These are phyloP conservation scores for Fundulus diaphanus DNA, from an alignment of 2,797 vertebrate genomes.

Conservation along the genomic window DNA sequence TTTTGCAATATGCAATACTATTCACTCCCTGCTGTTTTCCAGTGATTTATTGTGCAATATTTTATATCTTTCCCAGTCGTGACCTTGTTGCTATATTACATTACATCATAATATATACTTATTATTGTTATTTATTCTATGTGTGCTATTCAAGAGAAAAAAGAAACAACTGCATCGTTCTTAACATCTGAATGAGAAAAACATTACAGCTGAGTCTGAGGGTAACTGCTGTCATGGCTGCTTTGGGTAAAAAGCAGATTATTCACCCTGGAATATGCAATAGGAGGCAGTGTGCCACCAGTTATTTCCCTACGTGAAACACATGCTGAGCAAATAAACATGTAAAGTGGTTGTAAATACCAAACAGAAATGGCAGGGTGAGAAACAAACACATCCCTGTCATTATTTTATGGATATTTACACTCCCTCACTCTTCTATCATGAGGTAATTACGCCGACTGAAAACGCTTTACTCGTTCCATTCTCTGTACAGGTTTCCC, in stretches of 20 bases:
- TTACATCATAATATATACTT: too few species aligned
- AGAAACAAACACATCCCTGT: neutral
- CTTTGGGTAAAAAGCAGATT: neutral
- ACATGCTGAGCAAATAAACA: neutral
- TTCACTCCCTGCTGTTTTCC: neutral
- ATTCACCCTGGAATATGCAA: neutral
- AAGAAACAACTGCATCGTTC: too few species aligned
- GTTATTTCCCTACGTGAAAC: neutral
- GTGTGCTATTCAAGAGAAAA: too few species aligned
- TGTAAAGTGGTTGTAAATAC: neutral
- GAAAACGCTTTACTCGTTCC: neutral
- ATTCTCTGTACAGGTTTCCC: neutral
- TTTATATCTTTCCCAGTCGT: too few species aligned
- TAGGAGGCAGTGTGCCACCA: neutral
- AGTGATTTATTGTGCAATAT: too few species aligned
- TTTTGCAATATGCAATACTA: neutral
- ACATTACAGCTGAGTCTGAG: neutral
- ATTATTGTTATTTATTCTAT: too few species aligned
- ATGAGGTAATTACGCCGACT: neutral
- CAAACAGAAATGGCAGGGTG: neutral
- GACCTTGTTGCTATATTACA: too few species aligned
- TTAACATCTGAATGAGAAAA: too few species aligned
- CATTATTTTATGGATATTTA: neutral
- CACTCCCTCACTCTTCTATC: neutral
- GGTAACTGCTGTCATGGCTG: neutral